phyloP scores from a whole-genome alignment of 2,888 invertebrate species.

The Scelioninae gen. 2 region DNA sequence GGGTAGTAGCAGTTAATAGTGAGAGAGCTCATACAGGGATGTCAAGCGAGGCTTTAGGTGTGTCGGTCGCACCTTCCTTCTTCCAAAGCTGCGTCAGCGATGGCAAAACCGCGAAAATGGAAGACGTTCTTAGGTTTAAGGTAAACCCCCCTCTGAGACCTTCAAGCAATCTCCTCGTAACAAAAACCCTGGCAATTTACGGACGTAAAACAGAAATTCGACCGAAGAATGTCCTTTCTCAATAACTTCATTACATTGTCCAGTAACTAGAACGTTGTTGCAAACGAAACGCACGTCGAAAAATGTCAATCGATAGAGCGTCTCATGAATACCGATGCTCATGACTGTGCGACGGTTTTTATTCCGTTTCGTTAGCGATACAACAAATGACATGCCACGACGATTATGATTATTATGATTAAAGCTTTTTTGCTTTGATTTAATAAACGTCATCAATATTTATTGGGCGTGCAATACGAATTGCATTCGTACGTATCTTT shows the following conservation, averaged over 20 bases:
- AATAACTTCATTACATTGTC: too few species aligned
- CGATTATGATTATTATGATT: slow-evolving; percentile 27
- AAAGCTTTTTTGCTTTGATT: slow-evolving; percentile 45
- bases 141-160: slow-evolving; percentile 75
- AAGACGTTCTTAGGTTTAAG: slow-evolving; percentile 96
- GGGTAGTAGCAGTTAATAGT: slow-evolving; percentile 94
- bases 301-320: not conserved
- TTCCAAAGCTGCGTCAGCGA: slow-evolving; percentile 97
- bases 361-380: slow-evolving; percentile 20
- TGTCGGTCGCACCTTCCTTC: slow-evolving; percentile 96
- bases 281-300: not conserved
- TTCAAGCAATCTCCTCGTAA: too few species aligned
- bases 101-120: slow-evolving; percentile 96
- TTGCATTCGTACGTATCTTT: slow-evolving; percentile 38
- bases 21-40: slow-evolving; percentile 93
- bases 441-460: slow-evolving; percentile 48
- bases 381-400: slow-evolving; percentile 15
- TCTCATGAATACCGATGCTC: slow-evolving; percentile 14
- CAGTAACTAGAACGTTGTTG: too few species aligned
- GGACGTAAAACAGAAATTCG: too few species aligned
- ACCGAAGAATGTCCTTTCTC: too few species aligned
- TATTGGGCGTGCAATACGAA: slow-evolving; percentile 36
- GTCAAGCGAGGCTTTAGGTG: slow-evolving; percentile 96
- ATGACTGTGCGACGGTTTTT: slow-evolving; percentile 10
- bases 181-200: too few species aligned